These are phyloP conservation scores for Eublepharis macularius DNA, from an alignment of 2,113 vertebrate genomes.

Conservation along the genomic window DNA sequence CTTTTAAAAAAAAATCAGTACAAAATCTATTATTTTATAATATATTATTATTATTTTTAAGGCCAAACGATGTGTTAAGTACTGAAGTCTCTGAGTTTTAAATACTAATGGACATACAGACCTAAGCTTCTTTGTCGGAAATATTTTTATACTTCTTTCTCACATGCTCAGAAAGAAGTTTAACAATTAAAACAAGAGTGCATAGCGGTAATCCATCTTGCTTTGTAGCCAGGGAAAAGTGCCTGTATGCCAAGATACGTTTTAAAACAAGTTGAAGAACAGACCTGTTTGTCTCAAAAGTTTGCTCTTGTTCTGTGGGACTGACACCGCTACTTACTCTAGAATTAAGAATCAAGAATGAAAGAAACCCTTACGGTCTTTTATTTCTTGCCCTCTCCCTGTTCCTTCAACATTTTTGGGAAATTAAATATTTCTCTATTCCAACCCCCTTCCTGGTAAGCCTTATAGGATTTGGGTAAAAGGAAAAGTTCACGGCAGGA, in stretches of 20 bases:
- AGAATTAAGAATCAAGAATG: not conserved
- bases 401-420: not conserved
- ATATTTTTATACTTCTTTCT: no score
- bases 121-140: no score
- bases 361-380: not conserved
- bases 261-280: not conserved
- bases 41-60: no score
- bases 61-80: no score
- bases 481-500: conserved; percentile 3
- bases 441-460: not conserved
- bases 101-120: no score
- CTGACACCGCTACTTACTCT: not conserved
- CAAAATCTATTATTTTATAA: no score
- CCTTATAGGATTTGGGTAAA: not conserved
- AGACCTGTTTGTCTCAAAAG: not conserved
- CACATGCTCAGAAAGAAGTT: no score
- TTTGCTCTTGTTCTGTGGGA: not conserved
- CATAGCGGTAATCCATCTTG: no score
- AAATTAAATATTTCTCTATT: not conserved
- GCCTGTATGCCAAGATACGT: no score
- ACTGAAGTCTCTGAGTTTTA: no score
- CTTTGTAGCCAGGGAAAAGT: not conserved
- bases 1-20: no score
- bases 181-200: no score
- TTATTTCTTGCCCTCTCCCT: not conserved